phyloP scores from a whole-genome alignment of 1,140 invertebrate species.

The Zelostemma sp. region DNA sequence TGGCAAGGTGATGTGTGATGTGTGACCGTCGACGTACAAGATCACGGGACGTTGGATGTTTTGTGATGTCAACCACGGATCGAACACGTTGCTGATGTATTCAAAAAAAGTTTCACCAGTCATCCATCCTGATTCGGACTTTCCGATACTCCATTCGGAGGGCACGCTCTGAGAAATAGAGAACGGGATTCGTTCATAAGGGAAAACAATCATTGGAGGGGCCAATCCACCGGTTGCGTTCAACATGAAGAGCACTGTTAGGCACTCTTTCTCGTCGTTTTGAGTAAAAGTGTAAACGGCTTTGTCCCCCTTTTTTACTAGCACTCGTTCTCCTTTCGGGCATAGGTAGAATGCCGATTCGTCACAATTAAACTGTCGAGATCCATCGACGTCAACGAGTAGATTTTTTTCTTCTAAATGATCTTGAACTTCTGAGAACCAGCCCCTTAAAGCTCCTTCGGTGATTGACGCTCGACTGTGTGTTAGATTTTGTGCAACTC shows the following conservation, averaged over 20 bases:
- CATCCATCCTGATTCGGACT: slow-evolving; percentile 55
- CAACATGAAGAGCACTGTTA: slow-evolving; percentile 52
- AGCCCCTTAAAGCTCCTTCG: slow-evolving; percentile 31
- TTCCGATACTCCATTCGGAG: slow-evolving; percentile 48
- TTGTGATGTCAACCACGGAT: slow-evolving; percentile 43
- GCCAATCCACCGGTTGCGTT: slow-evolving; percentile 48
- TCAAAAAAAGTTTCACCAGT: slow-evolving; percentile 61
- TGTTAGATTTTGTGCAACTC: slow-evolving; percentile 34
- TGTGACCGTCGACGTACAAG: slow-evolving; percentile 61
- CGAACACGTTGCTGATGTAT: slow-evolving; percentile 51
- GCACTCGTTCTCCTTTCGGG: too few species aligned
- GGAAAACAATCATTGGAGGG: slow-evolving; percentile 56
- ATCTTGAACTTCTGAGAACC: slow-evolving; percentile 57
- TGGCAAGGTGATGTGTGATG: slow-evolving; percentile 45
- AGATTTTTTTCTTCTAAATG: too few species aligned
- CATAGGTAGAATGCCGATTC: too few species aligned
- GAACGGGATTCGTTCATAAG: slow-evolving; percentile 50
- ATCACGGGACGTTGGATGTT: slow-evolving; percentile 49
- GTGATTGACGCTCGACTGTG: background rate
- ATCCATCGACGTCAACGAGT: too few species aligned
- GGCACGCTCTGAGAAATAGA: slow-evolving; percentile 45
- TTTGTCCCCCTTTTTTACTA: too few species aligned
- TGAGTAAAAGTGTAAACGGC: too few species aligned
- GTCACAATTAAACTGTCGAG: too few species aligned
- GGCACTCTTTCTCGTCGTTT: too few species aligned